phyloP scores from a whole-genome alignment of 1,140 invertebrate species.

The Stegodyphus mimosarum region DNA sequence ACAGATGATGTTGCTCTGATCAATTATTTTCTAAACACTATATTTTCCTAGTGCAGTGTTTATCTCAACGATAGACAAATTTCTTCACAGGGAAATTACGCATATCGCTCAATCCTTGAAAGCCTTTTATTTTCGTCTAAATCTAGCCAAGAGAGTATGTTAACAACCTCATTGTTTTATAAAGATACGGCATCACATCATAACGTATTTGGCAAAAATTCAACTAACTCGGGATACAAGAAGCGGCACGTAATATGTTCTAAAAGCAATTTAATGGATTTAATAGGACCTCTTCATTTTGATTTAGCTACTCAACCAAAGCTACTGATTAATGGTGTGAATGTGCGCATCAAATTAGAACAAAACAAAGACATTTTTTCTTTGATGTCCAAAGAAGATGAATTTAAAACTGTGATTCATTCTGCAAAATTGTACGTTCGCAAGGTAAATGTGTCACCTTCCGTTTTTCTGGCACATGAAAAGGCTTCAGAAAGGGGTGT shows the following conservation, averaged over 20 bases:
- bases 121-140: conserved; percentile 5
- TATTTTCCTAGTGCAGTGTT: background rate
- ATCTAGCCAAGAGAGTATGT: conserved; percentile 10
- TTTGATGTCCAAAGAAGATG: too few relatives aligned
- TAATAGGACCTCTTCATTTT: too few relatives aligned
- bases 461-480: conserved; percentile 3
- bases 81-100: too few relatives aligned
- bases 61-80: background rate
- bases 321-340: too few relatives aligned
- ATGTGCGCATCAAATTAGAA: too few relatives aligned
- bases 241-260: background rate
- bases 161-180: conserved; percentile 7
- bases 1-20: too few relatives aligned
- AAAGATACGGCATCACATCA: background rate
- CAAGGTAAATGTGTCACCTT: conserved; percentile 7
- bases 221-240: background rate
- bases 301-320: too few relatives aligned
- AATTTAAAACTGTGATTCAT: background rate
- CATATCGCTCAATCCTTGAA: too few relatives aligned
- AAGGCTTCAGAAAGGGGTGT: background rate
- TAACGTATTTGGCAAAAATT: background rate
- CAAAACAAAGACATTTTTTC: too few relatives aligned
- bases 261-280: background rate
- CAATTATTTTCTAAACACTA: too few relatives aligned
- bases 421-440: conserved; percentile 5